A percentile compares a stretch with the other conserved stretches of the same genome.
phyloP scores from a whole-genome alignment of 37 sponge, comb jelly and placozoan genomes.

The Cliona cf. orientalis region DNA sequence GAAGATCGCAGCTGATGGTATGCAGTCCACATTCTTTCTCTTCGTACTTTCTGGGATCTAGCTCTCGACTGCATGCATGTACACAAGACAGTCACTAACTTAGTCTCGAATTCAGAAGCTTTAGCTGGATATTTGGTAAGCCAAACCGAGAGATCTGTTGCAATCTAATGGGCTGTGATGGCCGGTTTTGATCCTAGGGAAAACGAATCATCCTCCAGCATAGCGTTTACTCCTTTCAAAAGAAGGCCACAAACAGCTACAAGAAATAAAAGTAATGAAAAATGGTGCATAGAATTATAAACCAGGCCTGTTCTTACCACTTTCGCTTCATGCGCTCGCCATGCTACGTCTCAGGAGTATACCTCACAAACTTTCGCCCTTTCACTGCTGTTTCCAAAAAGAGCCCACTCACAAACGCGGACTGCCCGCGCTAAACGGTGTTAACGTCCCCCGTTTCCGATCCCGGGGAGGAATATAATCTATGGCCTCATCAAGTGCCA shows the following conservation, averaged over 20 bases:
- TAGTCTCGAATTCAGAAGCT: neutral
- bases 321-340: too few species aligned
- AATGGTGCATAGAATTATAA: neutral
- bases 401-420: too few species aligned
- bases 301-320: too few species aligned
- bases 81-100: neutral
- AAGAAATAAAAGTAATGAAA: neutral
- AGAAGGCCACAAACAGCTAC: neutral
- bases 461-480: neutral
- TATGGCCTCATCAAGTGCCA: neutral
- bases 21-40: conserved; percentile 3
- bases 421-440: neutral
- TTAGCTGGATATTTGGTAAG: neutral
- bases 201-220: neutral
- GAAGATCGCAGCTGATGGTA: neutral
- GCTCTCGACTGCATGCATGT: neutral
- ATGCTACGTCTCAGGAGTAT: too few species aligned
- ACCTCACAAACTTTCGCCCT: too few species aligned
- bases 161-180: neutral
- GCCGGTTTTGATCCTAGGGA: neutral
- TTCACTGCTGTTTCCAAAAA: too few species aligned
- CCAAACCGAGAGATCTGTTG: neutral
- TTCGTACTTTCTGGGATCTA: neutral
- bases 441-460: neutral
- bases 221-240: neutral